phyloP scores from a whole-genome alignment of 2,797 vertebrate genomes.

The Malurus splendens region DNA sequence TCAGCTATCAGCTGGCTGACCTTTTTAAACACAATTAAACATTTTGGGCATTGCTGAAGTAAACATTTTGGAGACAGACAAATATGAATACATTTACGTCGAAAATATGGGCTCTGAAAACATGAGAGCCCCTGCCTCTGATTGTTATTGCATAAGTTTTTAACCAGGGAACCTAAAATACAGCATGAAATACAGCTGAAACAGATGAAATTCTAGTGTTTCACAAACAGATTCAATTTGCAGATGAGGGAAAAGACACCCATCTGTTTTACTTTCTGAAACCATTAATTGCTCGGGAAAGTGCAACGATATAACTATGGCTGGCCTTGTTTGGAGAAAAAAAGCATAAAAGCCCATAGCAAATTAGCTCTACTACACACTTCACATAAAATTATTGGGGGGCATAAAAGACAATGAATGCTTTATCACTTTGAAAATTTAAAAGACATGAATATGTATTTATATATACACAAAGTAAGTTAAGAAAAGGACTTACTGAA shows the following conservation, averaged over 20 bases:
- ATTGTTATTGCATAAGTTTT: background rate
- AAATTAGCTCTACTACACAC: background rate
- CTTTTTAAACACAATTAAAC: conserved; percentile 36
- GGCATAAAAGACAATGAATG: background rate
- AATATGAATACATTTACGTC: background rate
- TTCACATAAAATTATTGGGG: background rate
- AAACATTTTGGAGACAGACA: conserved; percentile 40
- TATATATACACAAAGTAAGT: background rate
- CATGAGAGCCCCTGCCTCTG: background rate
- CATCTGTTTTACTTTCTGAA: conserved; percentile 8
- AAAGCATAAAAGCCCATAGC: background rate
- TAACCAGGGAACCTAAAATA: background rate
- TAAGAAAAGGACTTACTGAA: background rate
- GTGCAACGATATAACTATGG: background rate
- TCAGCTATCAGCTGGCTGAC: conserved; percentile 61
- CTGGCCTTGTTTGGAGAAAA: background rate
- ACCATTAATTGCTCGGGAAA: background rate
- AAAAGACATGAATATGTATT: background rate
- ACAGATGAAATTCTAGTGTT: background rate
- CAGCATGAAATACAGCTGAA: background rate
- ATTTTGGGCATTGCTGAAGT: conserved; percentile 36
- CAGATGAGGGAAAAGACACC: background rate
- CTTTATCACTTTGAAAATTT: background rate
- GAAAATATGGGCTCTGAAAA: background rate
- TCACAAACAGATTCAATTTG: background rate